Percentiles rank a stretch among this genome's conserved stretches.
Evolutionary conservation across 2,113 vertebrate species (phyloP).

Genomic region (Atrichornis clamosus): DNA sequence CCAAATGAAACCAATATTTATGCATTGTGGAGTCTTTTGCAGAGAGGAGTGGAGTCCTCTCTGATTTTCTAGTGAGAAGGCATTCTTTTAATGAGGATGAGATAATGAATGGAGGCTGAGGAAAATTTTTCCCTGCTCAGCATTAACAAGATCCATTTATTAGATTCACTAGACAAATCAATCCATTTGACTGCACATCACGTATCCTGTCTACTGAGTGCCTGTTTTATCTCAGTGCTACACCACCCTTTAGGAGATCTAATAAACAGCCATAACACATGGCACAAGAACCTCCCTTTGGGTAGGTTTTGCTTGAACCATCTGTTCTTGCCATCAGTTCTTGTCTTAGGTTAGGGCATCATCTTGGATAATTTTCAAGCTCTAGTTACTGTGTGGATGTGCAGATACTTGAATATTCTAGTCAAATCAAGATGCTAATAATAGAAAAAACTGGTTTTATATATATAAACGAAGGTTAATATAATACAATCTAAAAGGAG

Average conservation of each 20-base stretch:
- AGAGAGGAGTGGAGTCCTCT: background rate
- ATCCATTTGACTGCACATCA: slow-evolving; percentile 74
- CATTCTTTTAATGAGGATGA: slow-evolving; percentile 66
- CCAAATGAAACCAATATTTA: slow-evolving; percentile 33
- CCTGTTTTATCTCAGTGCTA: slow-evolving; percentile 58
- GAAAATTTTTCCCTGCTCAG: slow-evolving; percentile 61
- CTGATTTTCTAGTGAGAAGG: slow-evolving; percentile 29
- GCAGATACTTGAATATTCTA: background rate
- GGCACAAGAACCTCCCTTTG: slow-evolving; percentile 54
- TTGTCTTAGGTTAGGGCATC: slow-evolving; percentile 24
- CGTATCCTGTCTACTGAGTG: slow-evolving; percentile 58
- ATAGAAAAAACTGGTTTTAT: background rate
- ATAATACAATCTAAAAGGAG: background rate
- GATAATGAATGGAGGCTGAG: slow-evolving; percentile 69
- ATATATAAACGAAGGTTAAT: background rate
- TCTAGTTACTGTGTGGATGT: background rate
- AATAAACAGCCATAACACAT: slow-evolving; percentile 55
- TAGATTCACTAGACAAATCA: slow-evolving; percentile 74
- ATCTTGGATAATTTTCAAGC: slow-evolving; percentile 26
- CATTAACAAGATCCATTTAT: slow-evolving; percentile 70
- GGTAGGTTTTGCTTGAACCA: slow-evolving; percentile 60
- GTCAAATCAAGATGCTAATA: background rate
- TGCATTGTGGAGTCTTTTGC: slow-evolving; percentile 13
- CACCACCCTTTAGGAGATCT: slow-evolving; percentile 45
- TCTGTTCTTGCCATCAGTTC: slow-evolving; percentile 69